A percentile compares a stretch with the other conserved stretches of the same genome.
Evolutionary conservation across 2,888 invertebrate species (phyloP).

Genomic region (Meliscaeva auricollis): DNA sequence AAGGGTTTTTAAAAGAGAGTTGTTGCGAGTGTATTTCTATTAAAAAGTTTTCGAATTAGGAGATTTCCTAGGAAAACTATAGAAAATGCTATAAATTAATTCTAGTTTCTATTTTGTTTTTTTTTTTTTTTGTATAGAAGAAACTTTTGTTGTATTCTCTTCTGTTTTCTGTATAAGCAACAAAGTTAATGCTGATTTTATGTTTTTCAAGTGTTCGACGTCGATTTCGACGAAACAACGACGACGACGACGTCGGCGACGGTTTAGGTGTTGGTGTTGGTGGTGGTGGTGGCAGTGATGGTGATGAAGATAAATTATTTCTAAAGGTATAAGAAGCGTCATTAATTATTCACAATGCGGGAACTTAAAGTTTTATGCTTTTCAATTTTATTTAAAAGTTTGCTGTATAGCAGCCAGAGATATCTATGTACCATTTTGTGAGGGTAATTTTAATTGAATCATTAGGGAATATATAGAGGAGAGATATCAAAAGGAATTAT

Average conservation of each 20-base stretch:
- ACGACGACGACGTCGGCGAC: neutral
- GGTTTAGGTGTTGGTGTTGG: neutral
- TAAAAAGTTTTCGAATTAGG: conserved; percentile 28
- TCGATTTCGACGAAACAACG: neutral
- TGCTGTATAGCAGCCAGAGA: neutral
- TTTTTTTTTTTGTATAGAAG: too few species aligned
- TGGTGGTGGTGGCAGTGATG: neutral
- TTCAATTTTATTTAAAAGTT: conserved; percentile 21
- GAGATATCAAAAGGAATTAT: conserved; percentile 13
- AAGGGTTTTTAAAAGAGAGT: neutral
- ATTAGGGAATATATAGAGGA: neutral
- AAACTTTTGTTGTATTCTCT: conserved; percentile 10
- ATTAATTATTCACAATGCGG: conserved; percentile 55
- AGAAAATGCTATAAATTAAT: conserved; percentile 28
- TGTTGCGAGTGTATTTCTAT: neutral
- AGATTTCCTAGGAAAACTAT: conserved; percentile 27
- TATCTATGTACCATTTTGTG: conserved; percentile 1
- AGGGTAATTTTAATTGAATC: conserved; percentile 31
- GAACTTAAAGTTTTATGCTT: conserved; percentile 37
- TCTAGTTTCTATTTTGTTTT: conserved; percentile 26
- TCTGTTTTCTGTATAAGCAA: neutral
- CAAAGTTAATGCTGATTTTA: conserved; percentile 10
- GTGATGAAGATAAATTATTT: conserved; percentile 66
- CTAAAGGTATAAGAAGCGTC: conserved; percentile 40
- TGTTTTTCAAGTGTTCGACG: neutral